These are phyloP conservation scores for Haemorhous mexicanus DNA, from an alignment of 2,113 vertebrate genomes.

Conservation along the genomic window DNA sequence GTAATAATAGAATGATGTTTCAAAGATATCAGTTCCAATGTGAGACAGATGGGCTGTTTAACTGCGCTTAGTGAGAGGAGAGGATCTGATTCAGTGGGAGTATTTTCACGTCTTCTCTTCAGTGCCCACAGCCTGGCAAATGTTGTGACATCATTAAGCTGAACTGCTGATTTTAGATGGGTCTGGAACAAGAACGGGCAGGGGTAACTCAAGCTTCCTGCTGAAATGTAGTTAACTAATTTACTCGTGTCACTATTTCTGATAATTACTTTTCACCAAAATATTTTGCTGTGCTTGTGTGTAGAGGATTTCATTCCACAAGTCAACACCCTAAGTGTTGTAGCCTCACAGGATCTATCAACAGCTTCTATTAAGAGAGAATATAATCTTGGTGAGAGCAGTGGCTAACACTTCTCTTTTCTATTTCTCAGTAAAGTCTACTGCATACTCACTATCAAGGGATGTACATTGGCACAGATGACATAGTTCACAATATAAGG, in stretches of 20 bases:
- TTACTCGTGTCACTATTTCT: slow-evolving; percentile 79
- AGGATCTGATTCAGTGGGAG: slow-evolving; percentile 65
- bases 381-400: slow-evolving; percentile 76
- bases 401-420: slow-evolving; percentile 72
- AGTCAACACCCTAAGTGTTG: slow-evolving; percentile 79
- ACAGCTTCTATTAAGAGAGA: slow-evolving; percentile 79
- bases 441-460: slow-evolving; percentile 65
- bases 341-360: slow-evolving; percentile 79
- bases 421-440: slow-evolving; percentile 76
- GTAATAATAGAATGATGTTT: slow-evolving; percentile 76
- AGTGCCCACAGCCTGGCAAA: slow-evolving; percentile 76
- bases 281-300: slow-evolving; percentile 87
- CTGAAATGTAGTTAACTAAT: slow-evolving; percentile 77
- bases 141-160: slow-evolving; percentile 81
- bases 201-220: slow-evolving; percentile 73
- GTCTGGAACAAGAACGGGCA: slow-evolving; percentile 76
- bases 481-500: slow-evolving; percentile 67
- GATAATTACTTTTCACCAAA: slow-evolving; percentile 88
- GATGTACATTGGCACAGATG: slow-evolving; percentile 70
- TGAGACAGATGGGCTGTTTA: slow-evolving; percentile 84
- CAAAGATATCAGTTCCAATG: slow-evolving; percentile 73
- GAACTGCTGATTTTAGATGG: slow-evolving; percentile 77
- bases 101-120: slow-evolving; percentile 73
- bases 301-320: slow-evolving; percentile 78
- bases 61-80: slow-evolving; percentile 70